Percentiles rank a stretch among this genome's conserved stretches.
phyloP scores from a whole-genome alignment of 2,113 vertebrate genomes.

The Silurus meridionalis region DNA sequence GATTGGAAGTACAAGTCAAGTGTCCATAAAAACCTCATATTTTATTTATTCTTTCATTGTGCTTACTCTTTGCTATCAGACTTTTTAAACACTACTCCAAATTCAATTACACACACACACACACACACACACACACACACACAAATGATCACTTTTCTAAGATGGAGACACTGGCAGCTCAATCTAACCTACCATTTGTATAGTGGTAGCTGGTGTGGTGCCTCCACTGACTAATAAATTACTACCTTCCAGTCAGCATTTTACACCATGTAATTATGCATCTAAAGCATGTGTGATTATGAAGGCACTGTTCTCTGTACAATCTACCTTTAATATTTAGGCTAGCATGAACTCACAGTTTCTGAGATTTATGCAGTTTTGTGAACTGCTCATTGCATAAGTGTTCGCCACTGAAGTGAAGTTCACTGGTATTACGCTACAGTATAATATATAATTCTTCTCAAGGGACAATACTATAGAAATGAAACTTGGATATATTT shows the following conservation, averaged over 20 bases:
- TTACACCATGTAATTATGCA: conserved; percentile 27
- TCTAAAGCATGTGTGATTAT: conserved; percentile 12
- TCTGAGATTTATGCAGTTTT: background rate
- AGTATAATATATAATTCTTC: too few relatives aligned
- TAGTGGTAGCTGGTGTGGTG: conserved; percentile 2
- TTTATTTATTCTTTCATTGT: background rate
- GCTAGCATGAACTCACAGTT: background rate
- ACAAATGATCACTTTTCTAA: conserved; percentile 5
- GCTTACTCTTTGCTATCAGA: conserved; percentile 7
- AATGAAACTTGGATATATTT: too few relatives aligned
- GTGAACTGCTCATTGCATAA: background rate
- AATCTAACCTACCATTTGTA: background rate
- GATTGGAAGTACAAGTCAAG: background rate
- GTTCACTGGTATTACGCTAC: background rate
- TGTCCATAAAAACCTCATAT: background rate
- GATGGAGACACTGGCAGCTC: conserved; percentile 4
- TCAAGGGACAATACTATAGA: too few relatives aligned
- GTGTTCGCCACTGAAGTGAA: background rate
- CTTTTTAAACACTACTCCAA: conserved; percentile 3
- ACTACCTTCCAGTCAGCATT: conserved; percentile 29
- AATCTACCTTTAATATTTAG: background rate
- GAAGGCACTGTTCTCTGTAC: conserved; percentile 14
- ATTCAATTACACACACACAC: conserved; percentile 7
- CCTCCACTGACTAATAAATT: conserved; percentile 30
- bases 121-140: background rate